phyloP scores from a whole-genome alignment of 37 sponge, comb jelly and placozoan genomes.

The Ianthella basta region DNA sequence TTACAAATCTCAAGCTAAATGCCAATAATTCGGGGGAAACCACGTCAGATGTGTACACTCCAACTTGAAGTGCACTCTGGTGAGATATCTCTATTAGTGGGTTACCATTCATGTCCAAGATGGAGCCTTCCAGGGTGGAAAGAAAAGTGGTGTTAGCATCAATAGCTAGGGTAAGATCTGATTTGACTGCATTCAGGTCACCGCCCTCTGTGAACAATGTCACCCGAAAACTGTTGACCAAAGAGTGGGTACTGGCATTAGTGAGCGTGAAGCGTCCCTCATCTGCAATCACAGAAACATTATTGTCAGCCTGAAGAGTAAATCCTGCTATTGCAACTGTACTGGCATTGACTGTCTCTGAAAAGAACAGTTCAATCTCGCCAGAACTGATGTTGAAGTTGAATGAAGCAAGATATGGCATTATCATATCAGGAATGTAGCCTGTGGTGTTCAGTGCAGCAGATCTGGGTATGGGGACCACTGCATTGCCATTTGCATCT shows the following conservation, averaged over 20 bases:
- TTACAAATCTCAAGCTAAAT: slow-evolving; percentile 68
- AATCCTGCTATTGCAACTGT: slow-evolving; percentile 67
- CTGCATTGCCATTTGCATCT: slow-evolving; percentile 66
- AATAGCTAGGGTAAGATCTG: slow-evolving; percentile 63
- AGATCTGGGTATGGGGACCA: slow-evolving; percentile 17
- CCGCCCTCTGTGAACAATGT: slow-evolving; percentile 38
- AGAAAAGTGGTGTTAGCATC: slow-evolving; percentile 62
- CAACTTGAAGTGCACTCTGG: slow-evolving; percentile 40
- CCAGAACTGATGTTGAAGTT: slow-evolving; percentile 85
- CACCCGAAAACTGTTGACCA: slow-evolving; percentile 48
- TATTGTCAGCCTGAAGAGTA: slow-evolving; percentile 55
- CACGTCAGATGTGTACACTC: slow-evolving; percentile 57
- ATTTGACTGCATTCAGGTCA: slow-evolving; percentile 76
- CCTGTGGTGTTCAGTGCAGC: slow-evolving; percentile 49
- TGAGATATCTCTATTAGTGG: slow-evolving; percentile 38
- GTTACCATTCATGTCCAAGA: slow-evolving; percentile 81
- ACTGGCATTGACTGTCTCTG: slow-evolving; percentile 80
- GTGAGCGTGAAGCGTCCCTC: slow-evolving; percentile 61
- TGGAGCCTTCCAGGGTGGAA: slow-evolving; percentile 49
- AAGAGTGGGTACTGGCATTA: slow-evolving; percentile 39
- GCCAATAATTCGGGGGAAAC: slow-evolving; percentile 54
- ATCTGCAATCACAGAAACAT: neutral
- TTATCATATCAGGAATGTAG: slow-evolving; percentile 46
- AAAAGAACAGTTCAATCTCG: slow-evolving; percentile 69
- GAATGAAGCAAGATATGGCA: slow-evolving; percentile 62